These are phyloP conservation scores for Mycalesis mineus DNA, from an alignment of 2,888 invertebrate species.

Conservation along the genomic window DNA sequence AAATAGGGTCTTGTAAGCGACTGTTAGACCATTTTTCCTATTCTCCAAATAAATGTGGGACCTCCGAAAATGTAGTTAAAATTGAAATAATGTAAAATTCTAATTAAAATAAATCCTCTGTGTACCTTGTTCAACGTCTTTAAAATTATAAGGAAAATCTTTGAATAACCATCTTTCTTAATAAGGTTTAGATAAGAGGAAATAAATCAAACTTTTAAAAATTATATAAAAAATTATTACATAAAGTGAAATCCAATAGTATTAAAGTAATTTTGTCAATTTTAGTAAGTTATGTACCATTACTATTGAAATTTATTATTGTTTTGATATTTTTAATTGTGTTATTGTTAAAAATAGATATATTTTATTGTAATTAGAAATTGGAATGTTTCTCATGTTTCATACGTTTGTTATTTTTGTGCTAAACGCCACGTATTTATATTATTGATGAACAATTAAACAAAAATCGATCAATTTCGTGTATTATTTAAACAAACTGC, in stretches of 20 bases:
- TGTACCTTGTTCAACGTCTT: slow-evolving; percentile 11
- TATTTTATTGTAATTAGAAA: slow-evolving; percentile 43
- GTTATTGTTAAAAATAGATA: slow-evolving; percentile 44
- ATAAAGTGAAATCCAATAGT: slow-evolving; percentile 8
- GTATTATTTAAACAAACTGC: slow-evolving; percentile 6
- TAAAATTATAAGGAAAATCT: slow-evolving; percentile 6
- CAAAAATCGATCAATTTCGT: slow-evolving; percentile 27
- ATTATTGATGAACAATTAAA: slow-evolving; percentile 49
- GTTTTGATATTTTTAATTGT: slow-evolving; percentile 38
- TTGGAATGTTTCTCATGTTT: slow-evolving; percentile 49
- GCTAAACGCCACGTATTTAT: slow-evolving; percentile 58
- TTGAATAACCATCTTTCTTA: not conserved
- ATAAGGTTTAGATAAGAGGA: slow-evolving; percentile 2
- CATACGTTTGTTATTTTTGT: slow-evolving; percentile 54
- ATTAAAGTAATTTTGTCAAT: slow-evolving; percentile 55
- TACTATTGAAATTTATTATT: slow-evolving; percentile 30
- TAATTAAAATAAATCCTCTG: slow-evolving; percentile 7
- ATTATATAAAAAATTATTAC: not conserved
- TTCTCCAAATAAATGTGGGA: slow-evolving; percentile 66
- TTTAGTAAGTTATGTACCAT: slow-evolving; percentile 42
- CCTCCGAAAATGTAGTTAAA: slow-evolving; percentile 52
- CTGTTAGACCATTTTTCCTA: slow-evolving; percentile 33
- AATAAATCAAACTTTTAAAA: not conserved
- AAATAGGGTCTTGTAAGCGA: slow-evolving; percentile 16
- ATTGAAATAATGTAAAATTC: slow-evolving; percentile 5